phyloP scores from a whole-genome alignment of 2,113 vertebrate species.

The Neolamprologus sp. region DNA sequence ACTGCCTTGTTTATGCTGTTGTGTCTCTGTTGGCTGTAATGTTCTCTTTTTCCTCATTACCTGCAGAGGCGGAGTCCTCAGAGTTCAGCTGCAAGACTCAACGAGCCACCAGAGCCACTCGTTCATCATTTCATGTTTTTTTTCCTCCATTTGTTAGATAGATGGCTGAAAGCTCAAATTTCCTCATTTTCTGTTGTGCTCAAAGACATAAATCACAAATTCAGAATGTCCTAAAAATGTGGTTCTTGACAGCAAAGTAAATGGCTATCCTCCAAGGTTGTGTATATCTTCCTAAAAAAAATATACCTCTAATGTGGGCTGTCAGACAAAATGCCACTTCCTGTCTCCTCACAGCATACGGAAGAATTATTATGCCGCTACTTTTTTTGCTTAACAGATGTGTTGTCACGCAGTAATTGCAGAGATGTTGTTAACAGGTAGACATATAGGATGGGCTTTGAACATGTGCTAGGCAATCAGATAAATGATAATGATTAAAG shows the following conservation, averaged over 20 bases:
- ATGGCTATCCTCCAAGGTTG: not conserved
- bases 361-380: not conserved
- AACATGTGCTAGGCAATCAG: not conserved
- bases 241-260: not conserved
- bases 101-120: not conserved
- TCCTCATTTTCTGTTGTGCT: not conserved
- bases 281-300: not conserved
- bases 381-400: not conserved
- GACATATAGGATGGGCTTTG: not conserved
- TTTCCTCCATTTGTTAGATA: not conserved
- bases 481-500: not conserved
- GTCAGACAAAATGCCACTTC: not conserved
- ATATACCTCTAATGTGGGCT: not conserved
- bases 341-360: not conserved
- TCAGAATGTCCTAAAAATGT: not conserved
- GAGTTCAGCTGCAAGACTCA: not conserved
- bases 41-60: not conserved
- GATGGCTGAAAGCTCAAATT: not conserved
- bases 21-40: not conserved
- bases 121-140: not conserved
- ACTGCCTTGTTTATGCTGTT: not conserved
- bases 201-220: constrained; percentile 23
- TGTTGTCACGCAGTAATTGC: not conserved
- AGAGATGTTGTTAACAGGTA: not conserved
- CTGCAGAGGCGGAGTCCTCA: not conserved